Evolutionary conservation across 2,797 vertebrate species (phyloP), one percentile per base, ranked within the genome.

Genomic region (Takifugu rubripes): DNA sequence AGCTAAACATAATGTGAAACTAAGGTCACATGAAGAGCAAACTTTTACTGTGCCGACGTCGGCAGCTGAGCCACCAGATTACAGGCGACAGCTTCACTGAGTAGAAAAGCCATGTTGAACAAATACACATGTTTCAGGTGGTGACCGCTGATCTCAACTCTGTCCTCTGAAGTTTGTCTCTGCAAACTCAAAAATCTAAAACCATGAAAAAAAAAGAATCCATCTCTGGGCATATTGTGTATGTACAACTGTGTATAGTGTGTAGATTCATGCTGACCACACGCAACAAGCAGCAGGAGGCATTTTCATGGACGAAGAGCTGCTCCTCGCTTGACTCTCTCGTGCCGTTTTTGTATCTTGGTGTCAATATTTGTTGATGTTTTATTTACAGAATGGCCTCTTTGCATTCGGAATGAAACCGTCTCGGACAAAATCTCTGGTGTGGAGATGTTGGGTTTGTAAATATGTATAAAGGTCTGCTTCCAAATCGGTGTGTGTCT

Each of bases 401-500:
- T 77, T 64, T 65, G 61, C 59, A 61, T 57, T 64, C 25, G 26
- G 33, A 76, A 75, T 36, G 43, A 77, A 79, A 71, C 36, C 64
- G 56, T 78, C 63, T 60, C 71, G 40, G n/a, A 21, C 3, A 57
- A 40, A 43, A 61, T 68, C 55, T 77, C 56, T 61, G 25, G 48
- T 72, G 52, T 16, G 21, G 57, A 77, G 51, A 69, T 21, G 17
- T 25, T 24, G 46, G 17, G 10, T 57, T 56, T 79, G 82, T 78
- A 81, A 78, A 80, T 76, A 78, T 84, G 74, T 78, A 82, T 76
- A 77, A 82, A 82, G 56, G 49, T 75, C 61, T 75, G 67, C 73
- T 81, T 64, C 70, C 36, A 75, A 75, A 59, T 24, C 48, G 66
- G 36, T 11, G 5, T 51, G 36, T 52, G 27, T 76, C 55, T 65